A percentile compares a stretch with the other conserved stretches of the same genome.
These are phyloP conservation scores for Ctenopoma kingsleyae DNA, from an alignment of 2,797 vertebrate species.

Conservation along the genomic window DNA sequence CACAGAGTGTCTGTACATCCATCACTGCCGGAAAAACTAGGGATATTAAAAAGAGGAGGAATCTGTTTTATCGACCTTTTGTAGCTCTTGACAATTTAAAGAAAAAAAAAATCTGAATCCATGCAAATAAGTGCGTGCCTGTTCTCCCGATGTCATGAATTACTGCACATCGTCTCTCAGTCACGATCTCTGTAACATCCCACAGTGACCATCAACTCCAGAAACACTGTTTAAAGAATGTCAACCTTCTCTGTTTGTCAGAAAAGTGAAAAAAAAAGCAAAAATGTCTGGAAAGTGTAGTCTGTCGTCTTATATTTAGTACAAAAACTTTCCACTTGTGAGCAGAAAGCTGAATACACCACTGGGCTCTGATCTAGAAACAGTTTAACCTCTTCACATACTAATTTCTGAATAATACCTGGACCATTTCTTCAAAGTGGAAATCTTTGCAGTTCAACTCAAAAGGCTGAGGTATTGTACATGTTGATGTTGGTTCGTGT, in stretches of 20 bases:
- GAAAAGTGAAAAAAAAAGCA: constrained; percentile 49
- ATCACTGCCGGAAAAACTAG: constrained; percentile 74
- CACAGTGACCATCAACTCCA: constrained; percentile 21
- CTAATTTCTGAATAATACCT: constrained; percentile 48
- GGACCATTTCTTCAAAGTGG: constrained; percentile 28
- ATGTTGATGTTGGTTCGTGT: constrained; percentile 60
- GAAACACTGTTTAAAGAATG: constrained; percentile 50
- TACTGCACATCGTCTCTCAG: constrained; percentile 49
- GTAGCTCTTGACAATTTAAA: constrained; percentile 68
- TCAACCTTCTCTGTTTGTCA: constrained; percentile 67
- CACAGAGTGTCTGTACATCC: constrained; percentile 68
- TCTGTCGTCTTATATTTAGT: constrained; percentile 63
- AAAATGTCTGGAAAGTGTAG: constrained; percentile 54
- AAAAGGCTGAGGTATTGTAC: constrained; percentile 40
- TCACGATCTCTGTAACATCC: constrained; percentile 47
- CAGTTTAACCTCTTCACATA: constrained; percentile 47
- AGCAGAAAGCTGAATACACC: constrained; percentile 25
- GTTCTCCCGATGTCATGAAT: constrained; percentile 55
- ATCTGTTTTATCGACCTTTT: constrained; percentile 66
- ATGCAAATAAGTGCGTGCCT: constrained; percentile 71
- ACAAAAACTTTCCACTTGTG: constrained; percentile 28
- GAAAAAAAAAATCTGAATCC: constrained; percentile 39
- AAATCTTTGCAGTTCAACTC: constrained; percentile 27
- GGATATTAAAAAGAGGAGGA: constrained; percentile 14
- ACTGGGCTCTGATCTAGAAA: constrained; percentile 45